Conservation (phyloP, 2,888 invertebrate species). For the Diogma glabrata region DNA sequence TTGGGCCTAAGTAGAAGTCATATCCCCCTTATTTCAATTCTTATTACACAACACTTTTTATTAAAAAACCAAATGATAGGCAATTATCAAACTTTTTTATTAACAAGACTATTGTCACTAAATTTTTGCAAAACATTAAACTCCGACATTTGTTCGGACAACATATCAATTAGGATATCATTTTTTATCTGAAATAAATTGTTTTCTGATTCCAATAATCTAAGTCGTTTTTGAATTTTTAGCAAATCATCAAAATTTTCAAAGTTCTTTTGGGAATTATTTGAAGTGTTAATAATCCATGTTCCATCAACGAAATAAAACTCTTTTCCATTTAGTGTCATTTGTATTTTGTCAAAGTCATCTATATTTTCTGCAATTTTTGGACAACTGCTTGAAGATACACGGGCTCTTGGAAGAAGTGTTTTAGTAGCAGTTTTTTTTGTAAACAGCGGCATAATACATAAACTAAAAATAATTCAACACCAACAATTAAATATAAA, state of each 20-base stretch:
- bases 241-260: constrained; percentile 28
- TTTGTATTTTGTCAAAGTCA: constrained; percentile 29
- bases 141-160: constrained; percentile 31
- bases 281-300: constrained; percentile 28
- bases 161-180: constrained; percentile 32
- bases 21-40: too few species aligned
- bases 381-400: constrained; percentile 28
- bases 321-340: constrained; percentile 32
- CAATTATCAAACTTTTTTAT: too few species aligned
- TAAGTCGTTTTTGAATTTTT: constrained; percentile 28
- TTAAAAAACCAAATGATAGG: too few species aligned
- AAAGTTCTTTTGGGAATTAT: constrained; percentile 20
- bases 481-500: too few species aligned
- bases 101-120: too few species aligned
- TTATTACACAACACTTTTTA: too few species aligned
- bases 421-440: constrained; percentile 19
- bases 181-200: constrained; percentile 33
- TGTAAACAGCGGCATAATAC: constrained; percentile 35
- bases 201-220: constrained; percentile 31
- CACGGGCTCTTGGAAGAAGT: constrained; percentile 27
- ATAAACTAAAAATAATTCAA: too few species aligned
- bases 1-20: too few species aligned
- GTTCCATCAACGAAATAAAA: constrained; percentile 33
- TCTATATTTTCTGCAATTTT: constrained; percentile 30
- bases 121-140: constrained; percentile 21